Evolutionary conservation across 2,888 invertebrate genomes (phyloP).

Genomic region (Heliconius erato): DNA sequence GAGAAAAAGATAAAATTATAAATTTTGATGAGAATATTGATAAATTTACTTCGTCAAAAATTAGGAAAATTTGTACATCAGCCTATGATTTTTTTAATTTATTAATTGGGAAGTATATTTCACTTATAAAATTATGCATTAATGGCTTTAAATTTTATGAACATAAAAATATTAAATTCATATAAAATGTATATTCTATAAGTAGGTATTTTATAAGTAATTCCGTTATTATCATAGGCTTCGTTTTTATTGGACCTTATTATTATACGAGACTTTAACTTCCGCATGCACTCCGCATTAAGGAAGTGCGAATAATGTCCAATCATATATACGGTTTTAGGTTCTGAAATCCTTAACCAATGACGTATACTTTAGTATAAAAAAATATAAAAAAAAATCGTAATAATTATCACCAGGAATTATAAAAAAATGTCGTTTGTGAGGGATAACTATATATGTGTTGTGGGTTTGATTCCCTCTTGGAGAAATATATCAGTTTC

Average conservation of each 20-base stretch:
- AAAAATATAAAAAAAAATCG: not conserved
- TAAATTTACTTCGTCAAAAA: too few species aligned
- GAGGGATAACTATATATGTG: not conserved
- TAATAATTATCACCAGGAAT: not conserved
- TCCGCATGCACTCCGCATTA: not conserved
- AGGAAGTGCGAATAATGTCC: slow-evolving; percentile 6
- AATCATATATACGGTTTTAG: not conserved
- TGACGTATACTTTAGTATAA: too few species aligned
- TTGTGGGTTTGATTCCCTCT: too few species aligned
- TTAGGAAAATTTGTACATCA: too few species aligned
- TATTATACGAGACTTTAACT: not conserved
- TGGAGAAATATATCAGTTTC: too few species aligned
- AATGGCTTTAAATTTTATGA: not conserved
- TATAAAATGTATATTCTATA: not conserved
- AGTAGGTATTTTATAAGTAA: not conserved
- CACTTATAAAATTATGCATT: too few species aligned
- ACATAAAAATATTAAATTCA: not conserved
- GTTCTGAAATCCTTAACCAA: not conserved
- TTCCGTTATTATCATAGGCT: not conserved
- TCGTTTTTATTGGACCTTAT: slow-evolving; percentile 7
- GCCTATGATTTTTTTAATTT: too few species aligned
- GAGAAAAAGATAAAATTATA: too few species aligned
- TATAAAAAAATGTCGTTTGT: not conserved
- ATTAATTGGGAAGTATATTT: too few species aligned
- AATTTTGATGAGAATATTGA: too few species aligned